phyloP scores from a whole-genome alignment of 2,888 invertebrate species.

The Tryphoninae sp. region DNA sequence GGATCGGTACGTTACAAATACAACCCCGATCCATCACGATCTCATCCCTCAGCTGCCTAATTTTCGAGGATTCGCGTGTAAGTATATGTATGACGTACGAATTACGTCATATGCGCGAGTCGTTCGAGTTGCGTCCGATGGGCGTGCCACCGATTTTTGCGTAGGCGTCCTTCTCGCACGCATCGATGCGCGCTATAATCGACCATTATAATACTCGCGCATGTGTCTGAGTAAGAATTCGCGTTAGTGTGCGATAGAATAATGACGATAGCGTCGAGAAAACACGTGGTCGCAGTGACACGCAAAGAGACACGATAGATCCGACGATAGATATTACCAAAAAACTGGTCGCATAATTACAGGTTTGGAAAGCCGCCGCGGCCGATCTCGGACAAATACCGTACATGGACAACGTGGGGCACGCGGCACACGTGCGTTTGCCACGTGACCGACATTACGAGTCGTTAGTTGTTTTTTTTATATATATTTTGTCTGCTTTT shows the following conservation, averaged over 20 bases:
- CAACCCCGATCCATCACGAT: constrained; percentile 63
- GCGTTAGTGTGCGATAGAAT: not conserved
- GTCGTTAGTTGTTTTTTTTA: constrained; percentile 13
- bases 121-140: constrained; percentile 1
- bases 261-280: constrained; percentile 21
- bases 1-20: constrained; percentile 76
- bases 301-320: constrained; percentile 39
- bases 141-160: constrained; percentile 63
- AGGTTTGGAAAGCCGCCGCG: constrained; percentile 39
- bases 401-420: constrained; percentile 8
- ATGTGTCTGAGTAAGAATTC: not conserved
- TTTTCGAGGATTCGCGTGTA: constrained; percentile 70
- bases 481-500: not conserved
- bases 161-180: constrained; percentile 42
- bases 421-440: constrained; percentile 29
- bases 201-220: not conserved
- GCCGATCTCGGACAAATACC: constrained; percentile 21
- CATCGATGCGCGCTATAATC: not conserved
- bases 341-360: constrained; percentile 60
- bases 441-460: constrained; percentile 38
- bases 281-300: constrained; percentile 47
- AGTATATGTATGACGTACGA: constrained; percentile 17
- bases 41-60: constrained; percentile 76
- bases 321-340: constrained; percentile 48
- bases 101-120: constrained; percentile 22